Conservation (phyloP, 1,140 invertebrate species). For the Drosophila erecta region DNA sequence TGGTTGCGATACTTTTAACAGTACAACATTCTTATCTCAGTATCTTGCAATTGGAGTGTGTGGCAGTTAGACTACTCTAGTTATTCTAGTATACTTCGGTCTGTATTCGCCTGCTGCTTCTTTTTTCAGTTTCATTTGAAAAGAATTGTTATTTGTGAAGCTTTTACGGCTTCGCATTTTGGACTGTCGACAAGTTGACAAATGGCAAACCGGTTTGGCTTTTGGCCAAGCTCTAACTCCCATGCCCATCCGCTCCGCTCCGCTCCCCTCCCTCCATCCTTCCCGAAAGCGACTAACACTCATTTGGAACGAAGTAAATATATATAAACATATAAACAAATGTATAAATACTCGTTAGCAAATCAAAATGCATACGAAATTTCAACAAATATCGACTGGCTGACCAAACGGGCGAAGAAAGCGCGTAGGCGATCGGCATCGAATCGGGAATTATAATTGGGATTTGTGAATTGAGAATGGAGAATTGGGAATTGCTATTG, state of each 20-base stretch:
- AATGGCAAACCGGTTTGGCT: slow-evolving; percentile 77
- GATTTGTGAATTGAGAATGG: background rate
- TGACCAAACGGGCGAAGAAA: slow-evolving; percentile 22
- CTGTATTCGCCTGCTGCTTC: slow-evolving; percentile 7
- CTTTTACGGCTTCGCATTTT: slow-evolving; percentile 60
- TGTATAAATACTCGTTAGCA: slow-evolving; percentile 52
- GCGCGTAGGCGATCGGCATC: slow-evolving; percentile 35
- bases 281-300: slow-evolving; percentile 19
- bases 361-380: slow-evolving; percentile 59
- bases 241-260: background rate
- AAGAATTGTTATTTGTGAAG: slow-evolving; percentile 68
- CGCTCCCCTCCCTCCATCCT: no score
- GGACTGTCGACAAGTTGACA: slow-evolving; percentile 69
- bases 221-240: slow-evolving; percentile 53
- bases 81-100: slow-evolving; percentile 1
- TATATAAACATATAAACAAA: slow-evolving; percentile 13
- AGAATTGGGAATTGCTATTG: slow-evolving; percentile 8
- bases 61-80: no score
- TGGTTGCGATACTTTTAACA: no score
- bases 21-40: no score
- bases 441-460: slow-evolving; percentile 18
- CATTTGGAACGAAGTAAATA: slow-evolving; percentile 26
- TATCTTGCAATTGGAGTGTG: no score
- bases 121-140: slow-evolving; percentile 9
- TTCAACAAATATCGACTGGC: slow-evolving; percentile 11